Percentiles rank a stretch among this genome's conserved stretches.
These are phyloP conservation scores for Drosophila asahinai DNA, from an alignment of 1,140 invertebrate species.

Conservation along the genomic window DNA sequence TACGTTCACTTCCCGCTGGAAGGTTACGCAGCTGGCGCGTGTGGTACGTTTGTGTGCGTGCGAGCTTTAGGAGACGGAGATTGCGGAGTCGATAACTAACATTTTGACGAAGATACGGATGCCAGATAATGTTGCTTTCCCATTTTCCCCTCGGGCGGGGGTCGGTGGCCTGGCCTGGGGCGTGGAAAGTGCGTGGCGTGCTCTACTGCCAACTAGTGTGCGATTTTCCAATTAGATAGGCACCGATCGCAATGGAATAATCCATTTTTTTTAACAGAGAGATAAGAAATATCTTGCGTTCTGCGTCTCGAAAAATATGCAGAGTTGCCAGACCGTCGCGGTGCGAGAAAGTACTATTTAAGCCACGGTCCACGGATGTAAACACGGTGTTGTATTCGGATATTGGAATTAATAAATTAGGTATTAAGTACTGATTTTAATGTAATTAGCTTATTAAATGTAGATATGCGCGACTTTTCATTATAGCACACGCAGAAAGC, in stretches of 20 bases:
- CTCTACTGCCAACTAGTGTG: constrained; percentile 30
- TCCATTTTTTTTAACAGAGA: constrained; percentile 70
- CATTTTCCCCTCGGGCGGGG: constrained; percentile 37
- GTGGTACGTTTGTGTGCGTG: constrained; percentile 24
- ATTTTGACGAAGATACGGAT: constrained; percentile 77
- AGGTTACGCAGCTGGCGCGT: constrained; percentile 53
- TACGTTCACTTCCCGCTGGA: constrained; percentile 20
- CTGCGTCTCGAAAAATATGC: constrained; percentile 79
- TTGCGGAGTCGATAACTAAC: constrained; percentile 82
- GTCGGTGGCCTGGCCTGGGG: constrained; percentile 16
- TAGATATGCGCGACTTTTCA: too few relatives aligned
- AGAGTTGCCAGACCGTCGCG: constrained; percentile 41
- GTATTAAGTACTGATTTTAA: not conserved
- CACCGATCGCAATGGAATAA: constrained; percentile 73
- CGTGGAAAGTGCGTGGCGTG: constrained; percentile 25
- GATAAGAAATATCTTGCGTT: constrained; percentile 76
- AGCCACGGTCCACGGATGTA: constrained; percentile 42
- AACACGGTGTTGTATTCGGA: constrained; percentile 50
- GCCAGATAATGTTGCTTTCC: constrained; percentile 77
- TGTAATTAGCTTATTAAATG: not conserved
- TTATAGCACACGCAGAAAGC: too few relatives aligned
- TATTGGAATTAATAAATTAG: not conserved
- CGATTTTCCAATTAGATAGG: constrained; percentile 72
- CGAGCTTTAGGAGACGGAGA: constrained; percentile 74
- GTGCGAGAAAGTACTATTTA: constrained; percentile 18